These are phyloP conservation scores for Anas platyrhynchos DNA, from an alignment of 2,113 vertebrate species.

Conservation along the genomic window DNA sequence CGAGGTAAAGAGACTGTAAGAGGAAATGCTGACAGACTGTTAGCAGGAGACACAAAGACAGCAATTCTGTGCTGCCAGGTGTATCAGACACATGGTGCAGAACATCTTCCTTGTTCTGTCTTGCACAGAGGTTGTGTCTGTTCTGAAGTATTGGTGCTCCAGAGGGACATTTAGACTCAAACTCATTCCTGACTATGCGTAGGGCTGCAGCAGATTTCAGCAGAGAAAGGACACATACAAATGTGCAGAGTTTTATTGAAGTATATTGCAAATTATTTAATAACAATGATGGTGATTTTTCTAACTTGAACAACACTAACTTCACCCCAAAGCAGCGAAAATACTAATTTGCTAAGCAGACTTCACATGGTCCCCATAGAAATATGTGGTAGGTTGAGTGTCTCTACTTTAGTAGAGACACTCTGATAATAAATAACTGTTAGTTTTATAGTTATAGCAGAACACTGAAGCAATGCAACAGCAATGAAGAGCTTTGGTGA, in stretches of 20 bases:
- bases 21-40: not conserved
- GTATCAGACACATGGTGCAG: not conserved
- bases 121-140: not conserved
- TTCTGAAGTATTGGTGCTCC: not conserved
- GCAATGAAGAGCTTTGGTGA: not conserved
- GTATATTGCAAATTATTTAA: not conserved
- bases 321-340: not conserved
- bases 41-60: not conserved
- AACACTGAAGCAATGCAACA: not conserved
- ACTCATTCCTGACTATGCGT: not conserved
- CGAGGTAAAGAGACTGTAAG: not conserved
- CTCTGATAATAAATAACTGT: not conserved
- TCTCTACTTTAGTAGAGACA: not conserved
- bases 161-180: not conserved
- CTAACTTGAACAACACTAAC: not conserved
- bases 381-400: not conserved
- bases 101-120: not conserved
- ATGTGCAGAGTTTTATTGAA: not conserved
- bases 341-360: not conserved
- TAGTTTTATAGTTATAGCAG: not conserved
- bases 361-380: not conserved
- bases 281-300: not conserved
- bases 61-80: not conserved
- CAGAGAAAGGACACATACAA: not conserved
- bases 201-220: not conserved